Evolutionary conservation across 1,140 invertebrate species (phyloP).

Genomic region (Pemphigus obesinymphae): DNA sequence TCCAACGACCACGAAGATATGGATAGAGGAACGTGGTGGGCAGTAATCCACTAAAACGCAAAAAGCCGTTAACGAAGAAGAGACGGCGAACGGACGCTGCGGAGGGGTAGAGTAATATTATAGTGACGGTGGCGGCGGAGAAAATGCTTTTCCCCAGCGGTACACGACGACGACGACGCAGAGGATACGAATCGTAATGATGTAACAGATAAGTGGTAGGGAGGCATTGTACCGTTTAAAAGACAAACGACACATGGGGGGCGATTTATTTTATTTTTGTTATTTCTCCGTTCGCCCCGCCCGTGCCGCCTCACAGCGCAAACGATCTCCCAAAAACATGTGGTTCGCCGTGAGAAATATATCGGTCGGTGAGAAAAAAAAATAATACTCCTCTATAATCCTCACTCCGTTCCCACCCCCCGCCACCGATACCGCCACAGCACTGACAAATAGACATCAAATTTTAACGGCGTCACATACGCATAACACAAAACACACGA

Average conservation of each 20-base stretch:
- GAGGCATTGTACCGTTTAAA: slow-evolving; percentile 32
- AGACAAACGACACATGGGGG: slow-evolving; percentile 37
- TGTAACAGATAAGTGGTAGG: slow-evolving; percentile 31
- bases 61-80: slow-evolving; percentile 13
- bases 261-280: slow-evolving; percentile 29
- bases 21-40: neutral
- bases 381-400: neutral
- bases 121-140: neutral
- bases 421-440: neutral
- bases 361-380: neutral
- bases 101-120: too few species aligned
- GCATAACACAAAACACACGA: neutral
- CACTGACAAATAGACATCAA: neutral
- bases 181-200: slow-evolving; percentile 10
- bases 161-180: neutral
- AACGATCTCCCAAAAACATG: neutral
- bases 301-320: neutral
- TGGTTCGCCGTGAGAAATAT: neutral
- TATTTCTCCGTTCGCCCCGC: neutral
- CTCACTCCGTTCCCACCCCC: neutral
- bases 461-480: neutral
- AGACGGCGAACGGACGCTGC: neutral
- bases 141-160: neutral
- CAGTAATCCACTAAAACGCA: slow-evolving; percentile 19
- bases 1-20: neutral